phyloP scores from a whole-genome alignment of 2,113 vertebrate genomes.

The Dipodomys stephensi region DNA sequence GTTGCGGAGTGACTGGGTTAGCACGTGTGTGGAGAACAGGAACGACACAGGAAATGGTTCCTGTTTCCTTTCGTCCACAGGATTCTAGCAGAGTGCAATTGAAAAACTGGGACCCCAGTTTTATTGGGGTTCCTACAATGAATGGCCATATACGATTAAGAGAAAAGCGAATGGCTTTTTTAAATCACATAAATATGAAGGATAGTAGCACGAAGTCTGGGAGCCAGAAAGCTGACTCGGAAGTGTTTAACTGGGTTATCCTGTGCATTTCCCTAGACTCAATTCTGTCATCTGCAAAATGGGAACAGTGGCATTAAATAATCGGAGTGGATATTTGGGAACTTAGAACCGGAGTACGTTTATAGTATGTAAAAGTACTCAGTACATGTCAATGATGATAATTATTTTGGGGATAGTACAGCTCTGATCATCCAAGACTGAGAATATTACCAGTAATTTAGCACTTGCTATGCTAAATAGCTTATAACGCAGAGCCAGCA shows the following conservation, averaged over 20 bases:
- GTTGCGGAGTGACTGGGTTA: not conserved
- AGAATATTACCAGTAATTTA: conserved; percentile 62
- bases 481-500: conserved; percentile 52
- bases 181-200: not conserved
- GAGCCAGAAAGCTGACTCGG: not conserved
- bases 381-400: not conserved
- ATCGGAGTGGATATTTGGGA: not conserved
- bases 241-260: not conserved
- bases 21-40: not conserved
- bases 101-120: not conserved
- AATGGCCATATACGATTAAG: not conserved
- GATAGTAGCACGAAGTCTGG: not conserved
- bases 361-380: not conserved
- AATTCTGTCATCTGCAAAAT: not conserved
- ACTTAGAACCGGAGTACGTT: not conserved
- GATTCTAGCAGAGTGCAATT: not conserved
- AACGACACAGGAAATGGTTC: not conserved
- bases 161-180: not conserved
- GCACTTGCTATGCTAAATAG: conserved; percentile 67
- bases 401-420: conserved; percentile 43
- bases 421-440: not conserved
- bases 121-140: not conserved
- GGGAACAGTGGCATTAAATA: not conserved
- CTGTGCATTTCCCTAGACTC: not conserved
- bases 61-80: not conserved